phyloP scores from a whole-genome alignment of 1,140 invertebrate genomes.

The Chrysopa pallens region DNA sequence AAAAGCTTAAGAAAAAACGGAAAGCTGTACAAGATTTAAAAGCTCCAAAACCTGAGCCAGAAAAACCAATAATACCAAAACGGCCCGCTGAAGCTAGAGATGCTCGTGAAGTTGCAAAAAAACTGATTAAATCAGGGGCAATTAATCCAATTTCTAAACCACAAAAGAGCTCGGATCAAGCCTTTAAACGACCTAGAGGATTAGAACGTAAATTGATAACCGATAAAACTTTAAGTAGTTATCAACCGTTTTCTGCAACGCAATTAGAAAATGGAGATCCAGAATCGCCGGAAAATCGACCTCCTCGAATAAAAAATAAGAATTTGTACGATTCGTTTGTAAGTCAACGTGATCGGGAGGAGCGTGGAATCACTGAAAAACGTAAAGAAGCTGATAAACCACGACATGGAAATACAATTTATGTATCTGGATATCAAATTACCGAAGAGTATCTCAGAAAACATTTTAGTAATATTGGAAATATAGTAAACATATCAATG shows the following conservation, averaged over 20 bases:
- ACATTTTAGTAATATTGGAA: constrained; percentile 58
- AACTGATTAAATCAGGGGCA: constrained; percentile 84
- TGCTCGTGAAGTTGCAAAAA: constrained; percentile 87
- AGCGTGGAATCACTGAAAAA: constrained; percentile 30
- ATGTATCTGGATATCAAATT: constrained; percentile 64
- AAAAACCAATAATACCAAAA: constrained; percentile 59
- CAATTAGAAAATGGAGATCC: constrained; percentile 43
- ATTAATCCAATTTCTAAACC: constrained; percentile 69
- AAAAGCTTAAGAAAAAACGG: constrained; percentile 89
- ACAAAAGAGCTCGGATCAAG: constrained; percentile 59
- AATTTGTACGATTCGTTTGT: constrained; percentile 84
- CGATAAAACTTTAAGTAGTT: constrained; percentile 58
- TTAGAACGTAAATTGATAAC: constrained; percentile 64
- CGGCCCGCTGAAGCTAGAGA: constrained; percentile 73
- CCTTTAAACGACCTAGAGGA: constrained; percentile 34
- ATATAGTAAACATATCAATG: constrained; percentile 76
- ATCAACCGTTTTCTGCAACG: constrained; percentile 76
- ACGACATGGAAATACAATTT: constrained; percentile 66
- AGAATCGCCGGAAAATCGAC: constrained; percentile 20
- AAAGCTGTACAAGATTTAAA: constrained; percentile 80
- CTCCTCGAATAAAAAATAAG: constrained; percentile 52
- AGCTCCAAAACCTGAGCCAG: constrained; percentile 72
- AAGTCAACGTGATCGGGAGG: constrained; percentile 47
- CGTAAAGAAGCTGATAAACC: constrained; percentile 40
- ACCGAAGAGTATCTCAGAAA: constrained; percentile 68